A percentile compares a stretch with the other conserved stretches of the same genome.
phyloP scores from a whole-genome alignment of 2,113 vertebrate genomes.

The Phalacrocorax brasilianus region DNA sequence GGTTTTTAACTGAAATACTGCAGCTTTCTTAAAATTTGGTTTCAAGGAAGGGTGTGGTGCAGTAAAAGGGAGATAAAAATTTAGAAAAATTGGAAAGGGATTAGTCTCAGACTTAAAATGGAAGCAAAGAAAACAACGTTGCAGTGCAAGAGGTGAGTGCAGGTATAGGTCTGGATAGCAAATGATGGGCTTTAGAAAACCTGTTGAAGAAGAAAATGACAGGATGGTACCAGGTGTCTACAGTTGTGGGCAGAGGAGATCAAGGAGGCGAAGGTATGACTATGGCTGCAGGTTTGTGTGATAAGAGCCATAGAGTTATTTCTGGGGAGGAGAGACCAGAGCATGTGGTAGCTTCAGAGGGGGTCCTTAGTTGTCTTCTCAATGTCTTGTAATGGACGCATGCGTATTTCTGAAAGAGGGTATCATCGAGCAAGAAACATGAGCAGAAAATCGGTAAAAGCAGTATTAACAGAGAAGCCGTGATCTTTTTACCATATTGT shows the following conservation, averaged over 20 bases:
- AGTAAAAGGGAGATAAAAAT: background rate
- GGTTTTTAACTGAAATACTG: background rate
- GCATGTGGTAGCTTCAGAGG: background rate
- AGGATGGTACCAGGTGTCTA: background rate
- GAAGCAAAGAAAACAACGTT: background rate
- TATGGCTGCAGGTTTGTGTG: background rate
- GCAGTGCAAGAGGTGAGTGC: background rate
- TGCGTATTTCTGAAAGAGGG: background rate
- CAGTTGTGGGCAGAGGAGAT: background rate
- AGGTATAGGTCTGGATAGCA: background rate
- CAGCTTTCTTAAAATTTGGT: background rate
- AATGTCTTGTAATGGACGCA: background rate
- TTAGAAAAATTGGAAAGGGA: background rate
- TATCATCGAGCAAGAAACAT: background rate
- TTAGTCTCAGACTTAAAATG: background rate
- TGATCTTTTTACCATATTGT: background rate
- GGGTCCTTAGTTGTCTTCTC: background rate
- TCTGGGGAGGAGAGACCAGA: background rate
- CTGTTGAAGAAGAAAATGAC: background rate
- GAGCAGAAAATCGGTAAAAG: background rate
- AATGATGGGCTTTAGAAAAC: background rate
- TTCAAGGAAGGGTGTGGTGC: background rate
- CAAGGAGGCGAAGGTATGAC: rapidly evolving
- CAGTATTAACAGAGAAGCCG: background rate
- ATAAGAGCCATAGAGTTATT: background rate